Percentiles rank a stretch among this genome's conserved stretches.
Evolutionary conservation across 2,888 invertebrate species (phyloP).

Genomic region (Harpalus rufipes): DNA sequence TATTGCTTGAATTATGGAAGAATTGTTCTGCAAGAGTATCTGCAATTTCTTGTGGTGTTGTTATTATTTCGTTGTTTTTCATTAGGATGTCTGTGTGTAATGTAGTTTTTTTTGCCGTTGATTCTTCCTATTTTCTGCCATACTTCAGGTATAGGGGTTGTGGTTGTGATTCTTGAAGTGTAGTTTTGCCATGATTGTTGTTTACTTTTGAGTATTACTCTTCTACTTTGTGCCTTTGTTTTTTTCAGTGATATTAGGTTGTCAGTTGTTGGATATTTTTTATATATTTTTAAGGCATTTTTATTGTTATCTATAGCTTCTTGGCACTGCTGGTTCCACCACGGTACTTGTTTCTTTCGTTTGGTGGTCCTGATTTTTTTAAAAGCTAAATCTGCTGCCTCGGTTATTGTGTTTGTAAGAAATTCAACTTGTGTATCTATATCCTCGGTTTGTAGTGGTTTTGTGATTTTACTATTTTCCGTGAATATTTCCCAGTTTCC

Average conservation of each 20-base stretch:
- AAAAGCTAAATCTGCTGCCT: slow-evolving; percentile 4
- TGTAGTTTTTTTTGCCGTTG: slow-evolving; percentile 21
- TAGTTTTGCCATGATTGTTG: slow-evolving; percentile 16
- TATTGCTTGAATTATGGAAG: not conserved
- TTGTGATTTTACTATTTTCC: not conserved
- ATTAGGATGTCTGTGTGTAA: slow-evolving; percentile 11
- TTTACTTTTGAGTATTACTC: not conserved
- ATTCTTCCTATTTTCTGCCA: slow-evolving; percentile 27
- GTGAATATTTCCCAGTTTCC: slow-evolving; percentile 13
- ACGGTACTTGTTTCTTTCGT: slow-evolving; percentile 23
- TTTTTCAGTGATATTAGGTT: slow-evolving; percentile 9
- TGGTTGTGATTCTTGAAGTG: not conserved
- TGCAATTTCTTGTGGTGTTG: slow-evolving; percentile 18
- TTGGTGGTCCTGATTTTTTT: slow-evolving; percentile 10
- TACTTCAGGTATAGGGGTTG: slow-evolving; percentile 4
- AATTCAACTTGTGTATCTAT: slow-evolving; percentile 22
- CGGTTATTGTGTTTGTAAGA: slow-evolving; percentile 22
- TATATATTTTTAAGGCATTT: slow-evolving; percentile 2
- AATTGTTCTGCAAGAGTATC: slow-evolving; percentile 9
- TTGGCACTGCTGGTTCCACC: slow-evolving; percentile 18
- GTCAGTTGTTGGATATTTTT: not conserved
- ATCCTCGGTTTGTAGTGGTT: slow-evolving; percentile 23
- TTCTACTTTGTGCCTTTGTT: slow-evolving; percentile 21
- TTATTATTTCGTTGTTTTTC: slow-evolving; percentile 21
- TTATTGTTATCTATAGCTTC: slow-evolving; percentile 23